These are phyloP conservation scores for Dendrolimus punctatus DNA, from an alignment of 1,140 invertebrate genomes.

Conservation along the genomic window DNA sequence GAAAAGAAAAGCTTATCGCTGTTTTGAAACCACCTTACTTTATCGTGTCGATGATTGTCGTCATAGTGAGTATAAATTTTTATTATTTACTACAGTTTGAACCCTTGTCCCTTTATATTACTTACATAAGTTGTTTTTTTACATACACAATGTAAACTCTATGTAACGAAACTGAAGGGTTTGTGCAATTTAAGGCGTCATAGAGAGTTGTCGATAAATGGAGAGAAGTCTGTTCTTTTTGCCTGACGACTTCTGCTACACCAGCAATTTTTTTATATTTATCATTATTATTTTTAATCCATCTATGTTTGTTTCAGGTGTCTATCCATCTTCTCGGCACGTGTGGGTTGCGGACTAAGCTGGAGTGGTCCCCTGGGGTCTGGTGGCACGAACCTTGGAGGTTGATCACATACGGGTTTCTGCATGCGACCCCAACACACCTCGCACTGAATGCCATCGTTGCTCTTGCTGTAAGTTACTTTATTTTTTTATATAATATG, in stretches of 20 bases:
- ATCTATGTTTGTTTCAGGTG: slow-evolving; percentile 23
- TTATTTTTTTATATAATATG: background rate
- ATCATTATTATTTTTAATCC: background rate
- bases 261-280: too few relatives aligned
- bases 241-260: too few relatives aligned
- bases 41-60: slow-evolving; percentile 46
- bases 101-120: too few relatives aligned
- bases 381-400: slow-evolving; percentile 54
- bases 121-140: too few relatives aligned
- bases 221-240: too few relatives aligned
- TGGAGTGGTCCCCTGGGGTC: slow-evolving; percentile 45
- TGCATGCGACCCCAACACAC: slow-evolving; percentile 44
- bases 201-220: too few relatives aligned
- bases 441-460: slow-evolving; percentile 51
- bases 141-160: too few relatives aligned
- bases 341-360: slow-evolving; percentile 18
- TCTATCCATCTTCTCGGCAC: slow-evolving; percentile 31
- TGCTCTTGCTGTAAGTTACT: slow-evolving; percentile 42
- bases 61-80: slow-evolving; percentile 39
- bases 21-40: slow-evolving; percentile 49
- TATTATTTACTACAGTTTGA: background rate
- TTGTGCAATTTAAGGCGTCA: too few relatives aligned
- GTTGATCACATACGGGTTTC: slow-evolving; percentile 43
- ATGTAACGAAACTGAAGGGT: too few relatives aligned
- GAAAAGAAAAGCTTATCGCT: slow-evolving; percentile 41